Base-by-base conservation (phyloP, 2,797 vertebrate genomes). In the Tapirus indicus region DNA sequence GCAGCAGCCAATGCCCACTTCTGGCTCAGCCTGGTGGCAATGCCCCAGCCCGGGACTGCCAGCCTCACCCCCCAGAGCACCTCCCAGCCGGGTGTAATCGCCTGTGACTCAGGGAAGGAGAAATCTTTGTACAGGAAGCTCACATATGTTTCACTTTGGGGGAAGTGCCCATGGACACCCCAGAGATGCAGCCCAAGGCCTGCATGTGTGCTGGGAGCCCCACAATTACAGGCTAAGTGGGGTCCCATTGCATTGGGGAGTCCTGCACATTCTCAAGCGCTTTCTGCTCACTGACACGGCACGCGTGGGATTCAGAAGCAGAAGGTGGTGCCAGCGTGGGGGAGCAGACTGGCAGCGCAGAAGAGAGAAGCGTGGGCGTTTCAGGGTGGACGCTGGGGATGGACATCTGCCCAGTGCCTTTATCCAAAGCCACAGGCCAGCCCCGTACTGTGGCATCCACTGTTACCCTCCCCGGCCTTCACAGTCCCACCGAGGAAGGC, bases 71-170 rank as follows among this genome's bases (percentile, higher is more conserved):
- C 54, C 14, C 7, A 27, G 44, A 13, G 38, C 2, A 0, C 85
- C 41, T 16, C 54, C 4, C 4, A 0, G 0, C 64, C 12, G 8
- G 25, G 44, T 11, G 20, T 20, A 6, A 6, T n/a, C 5, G 0
- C 25, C 49, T 35, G 27, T n/a, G 54, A n/a, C 84, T 62, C 41
- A 5, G 35, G 35, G 47, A 82, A 83, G 38, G 68, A 54, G 18
- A 27, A 6, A 6, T 74, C 41, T 75, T 38, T n/a, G 41, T 25
- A 44, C 29, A 44, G 49, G 35, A 17, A 66, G 47, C 35, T 72
- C 85, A 41, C 0, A 0, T 5, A 5, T 32, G 62, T 25, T 47
- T 68, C 41, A 32, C 16, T 32, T 32, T 14, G 71, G 56, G 44
- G 23, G 13, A 84, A 49, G 71, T 35, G 25, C 27, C 21, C n/a